Base-by-base conservation (phyloP, 1,140 invertebrate genomes). In the Galleria mellonella region DNA sequence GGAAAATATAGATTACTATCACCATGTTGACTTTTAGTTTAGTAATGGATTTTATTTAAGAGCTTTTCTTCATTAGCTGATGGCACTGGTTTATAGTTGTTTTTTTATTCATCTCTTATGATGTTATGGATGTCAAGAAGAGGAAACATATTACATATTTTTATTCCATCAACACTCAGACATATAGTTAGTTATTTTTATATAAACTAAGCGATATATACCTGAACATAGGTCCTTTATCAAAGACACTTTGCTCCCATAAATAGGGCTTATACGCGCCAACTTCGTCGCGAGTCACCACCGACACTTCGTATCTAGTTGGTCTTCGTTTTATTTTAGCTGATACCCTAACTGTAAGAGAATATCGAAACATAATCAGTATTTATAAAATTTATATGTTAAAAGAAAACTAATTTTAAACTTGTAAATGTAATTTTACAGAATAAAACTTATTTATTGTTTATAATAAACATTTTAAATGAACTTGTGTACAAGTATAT, bases 211-310 rank as follows among this genome's bases (percentile, higher is more conserved):
- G n/a, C n/a, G n/a, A n/a, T n/a, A 23, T 6, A 29, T 39, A 90
- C 89, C 91, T 87, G 76, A 91, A 92, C 91, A 92, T 91, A 33
- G 94, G 90, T 23, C 96, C 96, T 89, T 96, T 97, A 72, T 96
- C 93, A 79, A 98, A 98, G 32, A 97, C 92, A 39, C 94, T 96
- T 78, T 97, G 94, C 73, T 96, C 94, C 91, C 96, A 97, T 9
- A 98, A 88, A 74, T 97, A 96, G 23, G 97, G 97, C 70, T 98
- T 98, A 88, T 98, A 99, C 43, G 95, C 95, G 8, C 97, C 97
- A 0, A 99, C 98, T 89, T 98, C 97, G 77, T 98, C 96, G 36
- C 97, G 89, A 0, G 97, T 98, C 11, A 98, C 95, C 3, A 99
- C 96, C 0, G 96, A 96, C 33, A 96, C 94, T 81, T 97, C 94